A percentile compares a stretch with the other conserved stretches of the same genome.
Conservation (phyloP, 2,888 invertebrate genomes). For the Nephrocerus scutellatus region DNA sequence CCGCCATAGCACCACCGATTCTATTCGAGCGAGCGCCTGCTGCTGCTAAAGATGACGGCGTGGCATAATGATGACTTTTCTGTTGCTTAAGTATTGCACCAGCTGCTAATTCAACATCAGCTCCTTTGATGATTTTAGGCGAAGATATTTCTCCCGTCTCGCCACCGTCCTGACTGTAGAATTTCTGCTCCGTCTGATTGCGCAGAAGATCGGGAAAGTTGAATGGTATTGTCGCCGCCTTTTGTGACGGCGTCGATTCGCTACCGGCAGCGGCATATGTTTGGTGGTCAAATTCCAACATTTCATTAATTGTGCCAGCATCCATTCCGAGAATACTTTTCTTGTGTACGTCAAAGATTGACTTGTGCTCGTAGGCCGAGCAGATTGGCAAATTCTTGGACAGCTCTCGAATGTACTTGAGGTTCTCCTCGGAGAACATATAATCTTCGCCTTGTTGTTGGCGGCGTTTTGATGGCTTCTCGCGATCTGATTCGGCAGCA, state of each 20-base stretch:
- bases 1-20: constrained; percentile 4
- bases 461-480: not conserved
- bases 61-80: too few species aligned
- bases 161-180: constrained; percentile 12
- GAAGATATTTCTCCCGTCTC: constrained; percentile 11
- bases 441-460: constrained; percentile 27
- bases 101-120: too few species aligned
- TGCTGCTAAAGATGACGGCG: not conserved
- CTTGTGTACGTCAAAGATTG: constrained; percentile 39
- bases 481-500: constrained; percentile 5
- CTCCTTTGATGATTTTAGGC: not conserved
- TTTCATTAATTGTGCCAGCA: constrained; percentile 34
- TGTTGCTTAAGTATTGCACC: too few species aligned
- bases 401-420: constrained; percentile 45
- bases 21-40: too few species aligned
- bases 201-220: constrained; percentile 19
- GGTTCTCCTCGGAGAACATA: constrained; percentile 42
- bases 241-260: constrained; percentile 14
- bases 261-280: constrained; percentile 21
- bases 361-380: constrained; percentile 46
- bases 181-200: constrained; percentile 19
- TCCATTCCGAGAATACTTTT: constrained; percentile 24
- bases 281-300: constrained; percentile 36
- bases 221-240: constrained; percentile 13
- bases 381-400: constrained; percentile 47